Evolutionary conservation across 2,797 vertebrate species (phyloP).

Genomic region (Aphelocoma californica): DNA sequence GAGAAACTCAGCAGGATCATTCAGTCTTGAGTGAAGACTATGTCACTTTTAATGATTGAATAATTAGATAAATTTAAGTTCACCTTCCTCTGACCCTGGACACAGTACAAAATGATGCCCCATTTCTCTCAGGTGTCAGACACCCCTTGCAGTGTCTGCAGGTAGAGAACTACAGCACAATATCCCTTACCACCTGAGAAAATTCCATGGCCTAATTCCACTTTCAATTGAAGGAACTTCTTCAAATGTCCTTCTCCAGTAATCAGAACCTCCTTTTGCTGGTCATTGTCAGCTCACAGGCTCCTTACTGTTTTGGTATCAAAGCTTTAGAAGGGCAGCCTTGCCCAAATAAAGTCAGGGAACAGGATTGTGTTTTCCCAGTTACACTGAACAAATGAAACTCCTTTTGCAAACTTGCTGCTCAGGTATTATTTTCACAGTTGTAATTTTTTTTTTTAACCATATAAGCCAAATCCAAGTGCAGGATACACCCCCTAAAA

Average conservation of each 20-base stretch:
- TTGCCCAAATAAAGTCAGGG: neutral
- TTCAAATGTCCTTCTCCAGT: neutral
- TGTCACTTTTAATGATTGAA: neutral
- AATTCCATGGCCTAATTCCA: neutral
- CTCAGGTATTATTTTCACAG: neutral
- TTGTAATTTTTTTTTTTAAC: neutral
- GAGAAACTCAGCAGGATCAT: neutral
- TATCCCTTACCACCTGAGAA: fast-evolving
- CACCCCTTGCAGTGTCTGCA: fast-evolving
- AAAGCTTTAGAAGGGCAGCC: neutral
- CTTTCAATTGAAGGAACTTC: neutral
- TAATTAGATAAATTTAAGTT: neutral
- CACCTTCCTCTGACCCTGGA: neutral
- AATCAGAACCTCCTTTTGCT: neutral
- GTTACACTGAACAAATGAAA: neutral
- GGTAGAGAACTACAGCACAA: neutral
- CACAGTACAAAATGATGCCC: neutral
- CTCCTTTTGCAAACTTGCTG: neutral
- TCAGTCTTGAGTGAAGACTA: neutral
- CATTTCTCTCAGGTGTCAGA: fast-evolving
- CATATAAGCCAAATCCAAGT: neutral
- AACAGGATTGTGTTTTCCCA: neutral
- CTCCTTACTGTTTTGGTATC: neutral
- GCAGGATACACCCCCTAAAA: neutral
- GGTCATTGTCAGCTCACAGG: neutral